Base-by-base conservation (phyloP, 2,888 invertebrate species). In the Listrodromus nycthemerus region DNA sequence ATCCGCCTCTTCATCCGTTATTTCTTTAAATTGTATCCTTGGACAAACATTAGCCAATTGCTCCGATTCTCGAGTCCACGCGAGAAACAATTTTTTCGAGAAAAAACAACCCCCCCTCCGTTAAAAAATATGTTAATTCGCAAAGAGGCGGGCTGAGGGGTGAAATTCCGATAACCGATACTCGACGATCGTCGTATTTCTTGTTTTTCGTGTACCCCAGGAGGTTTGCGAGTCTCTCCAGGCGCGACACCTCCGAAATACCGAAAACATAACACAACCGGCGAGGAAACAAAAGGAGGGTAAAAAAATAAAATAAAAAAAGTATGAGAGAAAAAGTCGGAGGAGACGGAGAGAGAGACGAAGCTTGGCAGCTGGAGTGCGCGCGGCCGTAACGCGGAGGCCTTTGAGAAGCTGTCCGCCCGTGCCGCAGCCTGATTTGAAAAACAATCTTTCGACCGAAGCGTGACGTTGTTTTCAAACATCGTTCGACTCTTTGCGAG, bases 391-490 rank as follows among this genome's bases (percentile, higher is more conserved):
- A 50, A 63, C 63, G 41, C 61, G 63, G 71, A 76, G 71, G 82
- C 84, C 84, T 84, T 84, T 84, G 84, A 84, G 78, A 30, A 79
- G 75, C 80, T 83, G 83, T 79, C 76, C 76, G 80, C 76, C 80
- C 82, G 78, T 70, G 37, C 67, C 55, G 16, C 76, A 45, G 45
- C 63, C 41, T 48, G 80, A 85, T 86, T 87, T 84, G 84, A 87
- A 87, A 87, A 87, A 86, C 82, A 86, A 85, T 86, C 84, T 86
- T 85, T 84, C 82, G 84, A 50, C 80, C 55, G 63, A 61, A 81
- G 83, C 76, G 79, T 86, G 87, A 87, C 87, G 84, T 86, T 87
- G 86, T 87, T 86, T 86, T 85, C 86, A 87, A 87, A 87, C 87
- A 87, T 83, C 82, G 85, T 80, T 73, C 77, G 80, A 83, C 85